Base-by-base conservation (phyloP, 2,888 invertebrate genomes). In the Callyntrura sp. region DNA sequence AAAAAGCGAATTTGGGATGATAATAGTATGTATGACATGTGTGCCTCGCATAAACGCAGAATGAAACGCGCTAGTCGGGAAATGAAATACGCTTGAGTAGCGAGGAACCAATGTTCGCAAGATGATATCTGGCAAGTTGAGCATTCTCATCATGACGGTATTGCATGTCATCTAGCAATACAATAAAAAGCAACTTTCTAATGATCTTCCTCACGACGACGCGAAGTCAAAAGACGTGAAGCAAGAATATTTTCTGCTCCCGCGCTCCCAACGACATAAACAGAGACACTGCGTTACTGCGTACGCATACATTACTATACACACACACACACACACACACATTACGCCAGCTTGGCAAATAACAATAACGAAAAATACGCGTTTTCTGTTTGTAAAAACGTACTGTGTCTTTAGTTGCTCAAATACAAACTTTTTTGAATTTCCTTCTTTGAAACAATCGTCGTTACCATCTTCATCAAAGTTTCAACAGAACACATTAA, bases 391-490 rank as follows among this genome's bases (percentile, higher is more conserved):
- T n/a, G n/a, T n/a, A n/a, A n/a, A n/a, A n/a, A n/a, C n/a, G n/a
- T n/a, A 8, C 23, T 23, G 17, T 65, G 4, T 65, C 25, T 65
- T 45, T 45, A 8, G n/a, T n/a, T n/a, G n/a, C n/a, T n/a, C n/a
- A n/a, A n/a, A n/a, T 11, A 45, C 45, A 25, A 8, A 11, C 23
- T 23, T 4, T 65, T 9, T 35, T 35, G 68, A 28, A 68, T 68
- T 35, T 35, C 28, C 25, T n/a, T n/a, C n/a, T 28, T 68, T 68
- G 28, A 68, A 68, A 68, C 68, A 68, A 73, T 45, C 20, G 45
- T 73, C 73, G n/a, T n/a, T n/a, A n/a, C n/a, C n/a, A 73, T 73
- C 48, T 20, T 73, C 73, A 45, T 73, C 73, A 73, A 45, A 73
- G 73, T 73, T 73, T 73, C 20, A 73, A 48, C 73, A 48, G 20